These are phyloP conservation scores for Poeciliopsis prolifica DNA, from an alignment of 2,113 vertebrate genomes.

Conservation along the genomic window DNA sequence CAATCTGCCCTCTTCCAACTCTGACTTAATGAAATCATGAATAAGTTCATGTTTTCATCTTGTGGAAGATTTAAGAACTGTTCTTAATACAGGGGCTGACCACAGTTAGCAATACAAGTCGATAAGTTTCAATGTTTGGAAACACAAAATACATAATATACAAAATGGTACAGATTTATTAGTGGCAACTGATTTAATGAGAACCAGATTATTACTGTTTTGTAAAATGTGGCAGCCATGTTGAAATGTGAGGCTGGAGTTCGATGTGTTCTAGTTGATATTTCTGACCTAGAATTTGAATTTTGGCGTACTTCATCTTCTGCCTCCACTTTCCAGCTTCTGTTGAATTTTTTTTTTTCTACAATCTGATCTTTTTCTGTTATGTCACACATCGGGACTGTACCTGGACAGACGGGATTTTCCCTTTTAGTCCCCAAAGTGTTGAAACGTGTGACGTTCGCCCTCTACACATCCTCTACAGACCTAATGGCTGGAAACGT, in stretches of 20 bases:
- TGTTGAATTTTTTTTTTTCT: background rate
- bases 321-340: background rate
- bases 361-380: too few species aligned
- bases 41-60: background rate
- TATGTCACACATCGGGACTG: background rate
- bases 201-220: too few species aligned
- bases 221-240: too few species aligned
- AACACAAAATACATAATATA: too few species aligned
- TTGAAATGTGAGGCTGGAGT: too few species aligned
- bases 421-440: background rate
- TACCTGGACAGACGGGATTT: background rate
- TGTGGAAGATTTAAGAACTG: too few species aligned
- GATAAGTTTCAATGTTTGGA: background rate
- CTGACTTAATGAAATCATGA: background rate
- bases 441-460: constrained; percentile 9
- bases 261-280: too few species aligned
- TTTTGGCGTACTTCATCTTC: background rate
- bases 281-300: too few species aligned
- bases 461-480: background rate
- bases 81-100: background rate
- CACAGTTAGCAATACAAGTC: background rate
- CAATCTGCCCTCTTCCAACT: background rate
- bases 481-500: background rate
- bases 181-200: too few species aligned
- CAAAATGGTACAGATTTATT: too few species aligned